Percentiles rank a stretch among this genome's conserved stretches.
Conservation (phyloP, 1,140 invertebrate genomes). For the Papilio aristodemus region DNA sequence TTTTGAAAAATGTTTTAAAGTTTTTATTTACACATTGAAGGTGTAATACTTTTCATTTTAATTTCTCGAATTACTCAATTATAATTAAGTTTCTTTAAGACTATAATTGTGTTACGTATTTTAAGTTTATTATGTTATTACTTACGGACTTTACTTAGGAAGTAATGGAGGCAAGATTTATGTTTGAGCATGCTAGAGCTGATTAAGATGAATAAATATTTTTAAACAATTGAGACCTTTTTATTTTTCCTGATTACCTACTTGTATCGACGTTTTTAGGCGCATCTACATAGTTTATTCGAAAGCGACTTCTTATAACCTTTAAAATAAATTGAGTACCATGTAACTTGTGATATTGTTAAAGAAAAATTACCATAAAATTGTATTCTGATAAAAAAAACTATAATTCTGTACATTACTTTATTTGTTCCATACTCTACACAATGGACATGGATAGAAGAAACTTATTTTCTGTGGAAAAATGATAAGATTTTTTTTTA, state of each 20-base stretch:
- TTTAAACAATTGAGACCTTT: conserved; percentile 42
- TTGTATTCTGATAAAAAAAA: neutral
- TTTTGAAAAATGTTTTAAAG: neutral
- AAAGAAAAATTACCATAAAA: neutral
- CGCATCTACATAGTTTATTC: too few relatives aligned
- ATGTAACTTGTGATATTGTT: neutral
- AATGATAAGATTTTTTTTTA: neutral
- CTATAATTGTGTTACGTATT: conserved; percentile 41
- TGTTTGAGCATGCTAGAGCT: conserved; percentile 61
- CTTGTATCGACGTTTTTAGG: too few relatives aligned
- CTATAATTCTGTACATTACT: neutral
- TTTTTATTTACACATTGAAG: conserved; percentile 9
- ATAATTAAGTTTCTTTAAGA: conserved; percentile 42
- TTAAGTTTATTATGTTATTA: conserved; percentile 51
- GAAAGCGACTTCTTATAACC: too few relatives aligned
- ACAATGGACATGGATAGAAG: neutral
- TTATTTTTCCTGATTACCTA: neutral
- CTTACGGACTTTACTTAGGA: conserved; percentile 56
- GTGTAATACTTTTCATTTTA: conserved; percentile 19
- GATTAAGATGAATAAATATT: conserved; percentile 60
- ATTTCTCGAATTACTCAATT: conserved; percentile 34
- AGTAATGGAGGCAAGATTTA: conserved; percentile 57
- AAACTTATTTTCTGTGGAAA: neutral
- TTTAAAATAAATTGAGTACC: too few relatives aligned
- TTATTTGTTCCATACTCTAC: conserved; percentile 17